Evolutionary conservation across 2,888 invertebrate genomes (phyloP).

Genomic region (Microctonus brassicae): DNA sequence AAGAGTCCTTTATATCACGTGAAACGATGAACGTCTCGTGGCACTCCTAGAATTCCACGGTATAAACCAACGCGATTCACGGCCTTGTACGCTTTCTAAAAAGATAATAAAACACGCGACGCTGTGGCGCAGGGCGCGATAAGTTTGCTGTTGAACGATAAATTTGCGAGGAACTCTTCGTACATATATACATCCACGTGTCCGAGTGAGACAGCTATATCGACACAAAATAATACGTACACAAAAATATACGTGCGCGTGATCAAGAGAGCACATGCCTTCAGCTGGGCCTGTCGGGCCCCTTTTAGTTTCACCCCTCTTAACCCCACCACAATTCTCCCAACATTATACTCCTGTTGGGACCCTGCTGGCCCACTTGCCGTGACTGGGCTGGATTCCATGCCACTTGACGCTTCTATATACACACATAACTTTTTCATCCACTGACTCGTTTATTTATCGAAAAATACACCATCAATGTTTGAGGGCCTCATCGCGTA

Average conservation of each 20-base stretch:
- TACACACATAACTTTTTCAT: neutral
- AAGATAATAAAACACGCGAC: slow-evolving; percentile 46
- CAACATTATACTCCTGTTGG: neutral
- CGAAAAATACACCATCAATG: neutral
- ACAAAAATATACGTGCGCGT: slow-evolving; percentile 9
- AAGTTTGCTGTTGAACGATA: slow-evolving; percentile 30
- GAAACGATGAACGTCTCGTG: slow-evolving; percentile 21
- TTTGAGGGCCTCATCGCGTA: neutral
- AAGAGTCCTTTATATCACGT: slow-evolving; percentile 26
- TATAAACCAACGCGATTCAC: slow-evolving; percentile 27
- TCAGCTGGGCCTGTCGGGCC: slow-evolving; percentile 16
- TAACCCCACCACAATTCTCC: neutral
- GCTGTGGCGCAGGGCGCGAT: slow-evolving; percentile 29
- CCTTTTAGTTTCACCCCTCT: neutral
- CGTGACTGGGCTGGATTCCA: slow-evolving; percentile 42
- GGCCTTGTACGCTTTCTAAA: slow-evolving; percentile 53
- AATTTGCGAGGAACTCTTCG: slow-evolving; percentile 23
- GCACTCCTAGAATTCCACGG: slow-evolving; percentile 49
- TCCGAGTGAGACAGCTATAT: slow-evolving; percentile 6
- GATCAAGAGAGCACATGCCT: neutral
- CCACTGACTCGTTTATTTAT: neutral
- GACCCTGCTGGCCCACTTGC: slow-evolving; percentile 50
- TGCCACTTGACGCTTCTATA: slow-evolving; percentile 23
- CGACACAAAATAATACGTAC: slow-evolving; percentile 1
- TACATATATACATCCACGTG: slow-evolving; percentile 29